These are phyloP conservation scores for Cephonodes hylas DNA, from an alignment of 2,888 invertebrate genomes.

Conservation along the genomic window DNA sequence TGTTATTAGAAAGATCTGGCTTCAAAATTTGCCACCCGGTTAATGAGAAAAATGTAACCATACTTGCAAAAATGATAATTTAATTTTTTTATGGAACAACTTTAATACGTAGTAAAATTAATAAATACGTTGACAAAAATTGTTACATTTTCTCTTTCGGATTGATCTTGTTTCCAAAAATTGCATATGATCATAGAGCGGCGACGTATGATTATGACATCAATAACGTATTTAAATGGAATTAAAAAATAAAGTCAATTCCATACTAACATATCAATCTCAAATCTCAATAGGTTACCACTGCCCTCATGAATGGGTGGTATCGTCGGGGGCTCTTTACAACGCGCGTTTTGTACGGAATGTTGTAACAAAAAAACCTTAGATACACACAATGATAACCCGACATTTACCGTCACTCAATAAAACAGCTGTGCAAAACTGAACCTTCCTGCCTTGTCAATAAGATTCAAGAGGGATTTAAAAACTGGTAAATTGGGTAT, in stretches of 20 bases:
- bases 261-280: constrained; percentile 51
- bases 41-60: too few species aligned
- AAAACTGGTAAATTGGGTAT: constrained; percentile 21
- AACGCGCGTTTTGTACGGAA: constrained; percentile 80
- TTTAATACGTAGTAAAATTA: too few species aligned
- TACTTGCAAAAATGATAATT: too few species aligned
- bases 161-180: too few species aligned
- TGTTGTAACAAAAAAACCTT: constrained; percentile 78
- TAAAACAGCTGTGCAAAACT: constrained; percentile 23
- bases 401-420: constrained; percentile 40
- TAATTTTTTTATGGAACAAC: too few species aligned
- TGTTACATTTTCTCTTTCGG: too few species aligned
- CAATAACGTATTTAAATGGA: too few species aligned
- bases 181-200: too few species aligned
- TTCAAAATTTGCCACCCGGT: too few species aligned
- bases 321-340: constrained; percentile 78
- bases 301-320: constrained; percentile 80
- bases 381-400: constrained; percentile 73
- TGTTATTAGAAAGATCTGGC: too few species aligned
- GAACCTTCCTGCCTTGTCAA: constrained; percentile 25
- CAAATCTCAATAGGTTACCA: constrained; percentile 79
- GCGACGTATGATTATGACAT: too few species aligned
- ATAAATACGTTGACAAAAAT: too few species aligned
- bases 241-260: constrained; percentile 29
- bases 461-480: constrained; percentile 23